Evolutionary conservation across 92 coral and sea anemone genomes (phyloP), one percentile per base, ranked within the genome.

Genomic region (Ricordea florida): DNA sequence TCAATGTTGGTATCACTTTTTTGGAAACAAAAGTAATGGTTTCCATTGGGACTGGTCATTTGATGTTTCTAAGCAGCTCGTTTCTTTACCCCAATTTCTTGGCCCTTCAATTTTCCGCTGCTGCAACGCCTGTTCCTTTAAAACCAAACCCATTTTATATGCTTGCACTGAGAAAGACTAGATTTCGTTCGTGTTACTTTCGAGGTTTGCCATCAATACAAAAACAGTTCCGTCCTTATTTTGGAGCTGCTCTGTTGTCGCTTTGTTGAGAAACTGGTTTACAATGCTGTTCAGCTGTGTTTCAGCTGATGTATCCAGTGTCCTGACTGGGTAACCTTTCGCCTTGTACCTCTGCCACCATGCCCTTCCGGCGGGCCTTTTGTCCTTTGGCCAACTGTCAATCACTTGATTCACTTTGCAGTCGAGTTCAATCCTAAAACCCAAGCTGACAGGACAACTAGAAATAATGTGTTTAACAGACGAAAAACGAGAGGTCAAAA

Each of bases 291-390:
- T 25, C 28, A 45, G 28, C 38, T 31, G 50, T n/a, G 11, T 45
- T 32, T 66, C 43, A 6, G 45, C 58, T 32, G 29, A 31, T 46
- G 48, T 4, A 45, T 46, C 44, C 5, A 6, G 6, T 18, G 6
- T 21, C 3, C 9, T 31, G 22, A 30, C 46, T 23, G 73, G 58
- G 59, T 31, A 65, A 13, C 73, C 73, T 5, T 66, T 66, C 14
- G 2, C 33, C 73, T 47, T 66, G 29, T 41, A 66, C 13, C 73
- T 31, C n/a, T 66, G 45, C 73, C 73, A 66, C 73, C 73, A 66
- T 20, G 73, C 57, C 46, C 11, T 46, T n/a, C 58, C 73, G 23
- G 22, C 22, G 0, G 6, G 16, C 34, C 33, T 45, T 8, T 46
- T 32, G 28, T 66, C 73, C 11, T 32, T 44, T 13, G 20, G 21